Conservation (phyloP, 1,140 invertebrate species). For the Oryctes rhinoceros region DNA sequence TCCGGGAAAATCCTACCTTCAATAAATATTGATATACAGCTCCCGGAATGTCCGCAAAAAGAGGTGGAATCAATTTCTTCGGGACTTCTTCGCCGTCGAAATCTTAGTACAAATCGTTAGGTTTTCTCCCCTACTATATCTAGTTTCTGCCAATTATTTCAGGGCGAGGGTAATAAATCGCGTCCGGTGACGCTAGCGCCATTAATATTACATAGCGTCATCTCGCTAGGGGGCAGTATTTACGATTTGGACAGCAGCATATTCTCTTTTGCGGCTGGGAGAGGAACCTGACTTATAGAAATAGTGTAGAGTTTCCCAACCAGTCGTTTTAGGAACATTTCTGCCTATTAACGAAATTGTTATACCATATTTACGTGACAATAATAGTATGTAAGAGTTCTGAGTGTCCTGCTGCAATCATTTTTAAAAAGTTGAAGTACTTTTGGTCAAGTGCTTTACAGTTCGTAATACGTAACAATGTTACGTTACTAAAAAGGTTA, state of each 20-base stretch:
- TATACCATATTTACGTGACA: no score
- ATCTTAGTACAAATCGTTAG: constrained; percentile 28
- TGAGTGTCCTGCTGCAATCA: no score
- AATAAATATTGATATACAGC: constrained; percentile 30
- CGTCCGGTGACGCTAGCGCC: constrained; percentile 21
- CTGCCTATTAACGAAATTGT: no score
- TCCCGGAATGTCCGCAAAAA: neutral
- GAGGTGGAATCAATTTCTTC: constrained; percentile 8
- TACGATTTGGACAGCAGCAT: neutral
- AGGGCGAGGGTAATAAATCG: constrained; percentile 17
- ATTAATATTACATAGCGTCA: constrained; percentile 26
- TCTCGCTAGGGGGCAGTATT: constrained; percentile 22
- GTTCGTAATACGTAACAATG: no score
- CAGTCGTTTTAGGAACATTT: no score
- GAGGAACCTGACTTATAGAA: no score
- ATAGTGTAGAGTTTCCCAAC: no score
- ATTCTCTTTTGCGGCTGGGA: neutral
- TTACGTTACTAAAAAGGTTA: no score
- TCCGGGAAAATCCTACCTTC: constrained; percentile 6
- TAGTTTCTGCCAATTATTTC: constrained; percentile 31
- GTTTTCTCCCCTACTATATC: neutral
- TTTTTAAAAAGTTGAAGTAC: no score
- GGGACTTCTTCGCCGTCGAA: neutral
- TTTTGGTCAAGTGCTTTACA: no score
- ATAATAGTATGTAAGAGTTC: no score